Conservation (phyloP, 2,113 vertebrate species). For the Patagioenas fasciata region DNA sequence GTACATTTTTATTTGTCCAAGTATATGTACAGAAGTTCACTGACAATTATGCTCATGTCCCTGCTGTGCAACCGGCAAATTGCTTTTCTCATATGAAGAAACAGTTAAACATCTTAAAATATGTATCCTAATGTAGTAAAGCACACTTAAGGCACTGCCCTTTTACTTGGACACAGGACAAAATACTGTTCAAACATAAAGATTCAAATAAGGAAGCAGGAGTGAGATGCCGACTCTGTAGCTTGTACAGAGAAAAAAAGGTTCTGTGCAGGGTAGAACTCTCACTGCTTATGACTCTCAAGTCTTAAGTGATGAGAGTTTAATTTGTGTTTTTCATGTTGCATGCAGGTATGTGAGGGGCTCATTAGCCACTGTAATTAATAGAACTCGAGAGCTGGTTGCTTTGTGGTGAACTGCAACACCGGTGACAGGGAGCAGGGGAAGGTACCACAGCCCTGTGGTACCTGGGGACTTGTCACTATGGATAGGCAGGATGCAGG, state of each 20-base stretch:
- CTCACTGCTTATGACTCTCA: not conserved
- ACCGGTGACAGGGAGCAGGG: not conserved
- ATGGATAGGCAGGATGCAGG: not conserved
- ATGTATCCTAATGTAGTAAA: not conserved
- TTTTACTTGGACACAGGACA: not conserved
- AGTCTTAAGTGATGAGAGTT: not conserved
- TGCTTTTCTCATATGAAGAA: not conserved
- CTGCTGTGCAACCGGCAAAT: not conserved
- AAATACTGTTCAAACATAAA: not conserved
- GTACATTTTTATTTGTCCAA: not conserved
- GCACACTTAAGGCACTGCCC: not conserved
- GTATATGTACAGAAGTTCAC: not conserved
- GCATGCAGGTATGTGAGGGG: not conserved
- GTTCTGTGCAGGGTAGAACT: not conserved
- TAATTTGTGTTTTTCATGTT: not conserved
- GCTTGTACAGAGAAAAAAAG: not conserved
- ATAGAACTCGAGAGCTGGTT: not conserved
- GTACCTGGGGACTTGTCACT: not conserved
- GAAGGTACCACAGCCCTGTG: not conserved
- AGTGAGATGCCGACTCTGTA: not conserved
- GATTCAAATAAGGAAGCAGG: not conserved
- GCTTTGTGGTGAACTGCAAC: not conserved
- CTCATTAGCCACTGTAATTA: not conserved
- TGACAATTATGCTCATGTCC: not conserved
- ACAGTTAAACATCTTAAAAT: not conserved